Percentiles rank a stretch among this genome's conserved stretches.
Conservation (phyloP, 2,113 vertebrate genomes). For the Dicrurus megarhynchus region DNA sequence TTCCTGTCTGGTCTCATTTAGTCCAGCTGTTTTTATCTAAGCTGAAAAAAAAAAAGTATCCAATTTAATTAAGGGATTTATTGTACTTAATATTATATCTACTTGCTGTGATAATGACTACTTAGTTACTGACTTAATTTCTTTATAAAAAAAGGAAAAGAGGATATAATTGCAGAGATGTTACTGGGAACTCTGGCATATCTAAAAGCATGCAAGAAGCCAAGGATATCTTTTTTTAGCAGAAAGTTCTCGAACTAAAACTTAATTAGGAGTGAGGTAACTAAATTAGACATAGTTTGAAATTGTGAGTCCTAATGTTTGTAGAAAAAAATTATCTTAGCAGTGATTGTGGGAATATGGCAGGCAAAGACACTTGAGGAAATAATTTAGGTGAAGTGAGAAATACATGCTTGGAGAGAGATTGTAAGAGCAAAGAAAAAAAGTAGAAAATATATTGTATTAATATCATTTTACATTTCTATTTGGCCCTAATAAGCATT, state of each 20-base stretch:
- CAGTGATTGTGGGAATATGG: neutral
- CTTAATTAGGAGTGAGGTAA: neutral
- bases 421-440: neutral
- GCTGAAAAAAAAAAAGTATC: neutral
- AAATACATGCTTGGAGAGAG: neutral
- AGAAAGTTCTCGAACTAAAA: neutral
- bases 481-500: neutral
- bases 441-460: neutral
- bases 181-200: neutral
- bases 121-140: neutral
- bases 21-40: neutral
- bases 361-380: neutral
- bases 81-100: neutral
- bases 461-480: neutral
- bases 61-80: neutral
- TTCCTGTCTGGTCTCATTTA: neutral
- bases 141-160: neutral
- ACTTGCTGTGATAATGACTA: neutral
- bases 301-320: neutral
- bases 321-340: neutral
- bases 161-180: neutral
- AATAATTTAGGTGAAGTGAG: neutral
- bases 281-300: neutral
- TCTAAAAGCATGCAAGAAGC: neutral
- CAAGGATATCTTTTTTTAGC: neutral